A percentile compares a stretch with the other conserved stretches of the same genome.
Conservation (phyloP, 2,113 vertebrate genomes). For the Arizona elegans region DNA sequence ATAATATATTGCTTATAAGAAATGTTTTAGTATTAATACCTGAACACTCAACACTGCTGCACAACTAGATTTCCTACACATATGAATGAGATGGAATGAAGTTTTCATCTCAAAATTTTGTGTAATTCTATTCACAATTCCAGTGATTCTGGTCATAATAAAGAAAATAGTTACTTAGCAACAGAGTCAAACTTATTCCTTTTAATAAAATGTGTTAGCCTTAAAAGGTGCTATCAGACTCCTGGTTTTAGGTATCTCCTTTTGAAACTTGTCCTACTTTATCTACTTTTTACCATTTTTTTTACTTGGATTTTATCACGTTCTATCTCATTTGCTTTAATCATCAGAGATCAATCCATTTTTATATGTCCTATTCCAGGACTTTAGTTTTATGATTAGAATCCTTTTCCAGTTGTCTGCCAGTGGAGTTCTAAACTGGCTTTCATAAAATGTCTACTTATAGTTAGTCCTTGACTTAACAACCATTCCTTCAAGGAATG, state of each 20-base stretch:
- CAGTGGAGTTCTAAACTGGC: neutral
- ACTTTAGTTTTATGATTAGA: neutral
- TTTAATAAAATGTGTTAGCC: neutral
- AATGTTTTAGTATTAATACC: neutral
- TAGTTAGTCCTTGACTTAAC: no score
- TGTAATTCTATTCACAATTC: neutral
- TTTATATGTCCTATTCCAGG: neutral
- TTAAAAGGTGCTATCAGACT: neutral
- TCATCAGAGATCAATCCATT: neutral
- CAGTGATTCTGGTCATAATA: neutral
- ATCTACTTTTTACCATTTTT: neutral
- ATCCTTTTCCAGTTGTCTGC: neutral
- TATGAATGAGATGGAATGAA: neutral
- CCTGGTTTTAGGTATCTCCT: neutral
- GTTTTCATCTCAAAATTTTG: neutral
- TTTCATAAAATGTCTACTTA: neutral
- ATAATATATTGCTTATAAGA: neutral
- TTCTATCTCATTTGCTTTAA: neutral
- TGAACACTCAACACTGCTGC: neutral
- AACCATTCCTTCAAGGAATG: no score
- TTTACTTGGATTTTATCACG: neutral
- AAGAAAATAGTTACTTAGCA: neutral
- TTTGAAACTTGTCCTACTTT: neutral
- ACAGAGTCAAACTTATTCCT: neutral
- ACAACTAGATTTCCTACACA: neutral